phyloP scores from a whole-genome alignment of 2,113 vertebrate genomes.

The Rhodinocichla rosea region DNA sequence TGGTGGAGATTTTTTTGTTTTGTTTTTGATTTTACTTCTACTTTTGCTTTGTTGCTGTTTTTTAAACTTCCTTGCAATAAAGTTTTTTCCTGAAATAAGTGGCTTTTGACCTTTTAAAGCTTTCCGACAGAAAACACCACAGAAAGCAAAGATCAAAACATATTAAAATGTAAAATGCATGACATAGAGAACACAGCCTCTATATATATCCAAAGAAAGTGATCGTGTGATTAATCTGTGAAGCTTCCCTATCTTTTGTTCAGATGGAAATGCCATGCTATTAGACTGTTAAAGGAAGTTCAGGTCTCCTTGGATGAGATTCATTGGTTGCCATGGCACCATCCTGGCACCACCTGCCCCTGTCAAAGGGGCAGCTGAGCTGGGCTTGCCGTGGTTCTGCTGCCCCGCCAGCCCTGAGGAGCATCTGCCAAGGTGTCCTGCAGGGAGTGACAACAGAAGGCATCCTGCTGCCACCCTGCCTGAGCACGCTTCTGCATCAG shows the following conservation, averaged over 20 bases:
- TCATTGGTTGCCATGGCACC: background rate
- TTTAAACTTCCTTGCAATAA: background rate
- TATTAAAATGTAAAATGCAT: background rate
- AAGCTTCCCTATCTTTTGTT: background rate
- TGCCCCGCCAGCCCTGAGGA: background rate
- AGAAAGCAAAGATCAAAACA: background rate
- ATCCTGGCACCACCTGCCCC: too few relatives aligned
- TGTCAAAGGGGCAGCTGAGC: accelerated
- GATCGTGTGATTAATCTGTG: background rate
- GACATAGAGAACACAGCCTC: accelerated
- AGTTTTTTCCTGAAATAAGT: background rate
- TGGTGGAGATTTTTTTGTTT: accelerated
- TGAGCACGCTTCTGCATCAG: background rate
- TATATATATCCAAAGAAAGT: background rate
- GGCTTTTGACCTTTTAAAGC: background rate
- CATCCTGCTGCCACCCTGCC: background rate
- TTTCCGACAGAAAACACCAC: background rate
- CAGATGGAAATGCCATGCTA: background rate
- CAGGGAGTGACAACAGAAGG: background rate
- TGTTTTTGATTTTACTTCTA: background rate
- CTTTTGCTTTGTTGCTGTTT: background rate
- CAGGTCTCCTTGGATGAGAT: background rate
- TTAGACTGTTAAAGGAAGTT: background rate
- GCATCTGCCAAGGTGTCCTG: background rate
- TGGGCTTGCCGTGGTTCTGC: too few relatives aligned